Conservation (phyloP, 2,888 invertebrate species). For the Ashinkailepas kermadecensis region DNA sequence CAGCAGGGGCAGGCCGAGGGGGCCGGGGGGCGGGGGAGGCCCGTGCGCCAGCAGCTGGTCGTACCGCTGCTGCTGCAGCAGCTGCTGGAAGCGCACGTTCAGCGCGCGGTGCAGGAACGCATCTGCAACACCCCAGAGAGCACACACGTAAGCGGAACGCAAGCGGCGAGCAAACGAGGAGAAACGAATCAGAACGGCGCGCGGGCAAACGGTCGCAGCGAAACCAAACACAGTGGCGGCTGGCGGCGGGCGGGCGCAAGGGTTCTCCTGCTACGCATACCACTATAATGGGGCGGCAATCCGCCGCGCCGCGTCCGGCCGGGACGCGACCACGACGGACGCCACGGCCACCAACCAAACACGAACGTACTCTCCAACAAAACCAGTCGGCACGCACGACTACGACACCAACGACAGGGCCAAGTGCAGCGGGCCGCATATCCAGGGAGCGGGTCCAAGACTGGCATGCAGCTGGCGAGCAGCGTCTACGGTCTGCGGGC, state of each 20-base stretch:
- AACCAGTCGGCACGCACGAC: no score
- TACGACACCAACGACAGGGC: neutral
- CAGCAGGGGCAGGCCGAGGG: constrained; percentile 25
- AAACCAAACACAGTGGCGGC: neutral
- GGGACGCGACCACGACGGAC: neutral
- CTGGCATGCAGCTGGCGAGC: neutral
- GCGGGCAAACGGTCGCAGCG: neutral
- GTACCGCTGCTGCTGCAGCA: constrained; percentile 22
- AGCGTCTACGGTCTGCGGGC: neutral
- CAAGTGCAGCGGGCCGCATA: neutral
- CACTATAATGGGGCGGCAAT: neutral
- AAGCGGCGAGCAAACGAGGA: neutral
- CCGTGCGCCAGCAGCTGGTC: constrained; percentile 21
- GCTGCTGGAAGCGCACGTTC: constrained; percentile 22
- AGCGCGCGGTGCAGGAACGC: constrained; percentile 22
- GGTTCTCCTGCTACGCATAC: neutral
- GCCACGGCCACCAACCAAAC: no score
- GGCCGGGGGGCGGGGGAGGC: constrained; percentile 6
- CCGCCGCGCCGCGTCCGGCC: no score
- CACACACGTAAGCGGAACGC: neutral
- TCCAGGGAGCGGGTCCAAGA: neutral
- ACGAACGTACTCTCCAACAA: no score
- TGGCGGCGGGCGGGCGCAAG: neutral
- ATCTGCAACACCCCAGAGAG: constrained; percentile 19
- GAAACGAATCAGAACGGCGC: neutral